Base-by-base conservation (phyloP, 2,888 invertebrate genomes). In the Odontocerum albicorne region DNA sequence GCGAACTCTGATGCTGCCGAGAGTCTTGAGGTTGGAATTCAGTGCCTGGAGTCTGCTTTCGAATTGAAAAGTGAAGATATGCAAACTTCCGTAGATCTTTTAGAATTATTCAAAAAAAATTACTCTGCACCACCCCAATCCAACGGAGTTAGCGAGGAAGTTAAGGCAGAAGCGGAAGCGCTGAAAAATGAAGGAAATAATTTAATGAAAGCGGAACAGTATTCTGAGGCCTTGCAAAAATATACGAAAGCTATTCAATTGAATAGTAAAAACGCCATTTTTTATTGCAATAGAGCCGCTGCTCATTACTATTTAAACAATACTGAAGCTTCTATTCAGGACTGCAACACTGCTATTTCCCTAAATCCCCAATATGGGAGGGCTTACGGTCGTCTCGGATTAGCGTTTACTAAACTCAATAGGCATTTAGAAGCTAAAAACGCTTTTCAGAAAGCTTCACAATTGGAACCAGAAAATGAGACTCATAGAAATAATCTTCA, bases 261-360 rank as follows among this genome's bases (percentile, higher is more conserved):
- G 53, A 92, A 96, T 70, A 85, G 88, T 17, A 82, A 83, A 59
- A 97, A 97, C 76, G 89, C 97, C 0, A 92, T 98, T 21, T 98
- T 90, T 74, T 98, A 92, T 71, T 96, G 97, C 71, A 99, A 99
- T 70, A 85, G 98, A 63, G 99, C 98, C 39, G 98, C 98, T 1
- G 96, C 96, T 1, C 88, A 90, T 70, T 96, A 91, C 68, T 93
- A 95, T 68, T 74, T 96, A 62, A 89, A 89, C 43, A 86, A 91
- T 66, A 88, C 93, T 67, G 81, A 86, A 52, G 81, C 85, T 57
- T 94, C 96, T 8, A 88, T 98, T 47, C 84, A 86, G 47, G 98
- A 99, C 73, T 97, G 96, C 70, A 86, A 89, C 64, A 86, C 86
- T 38, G 96, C 99, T 3, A 79, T 99, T 49, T 81, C 84, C 22